Base-by-base conservation (phyloP, 2,797 vertebrate species). In the Characodon lateralis region DNA sequence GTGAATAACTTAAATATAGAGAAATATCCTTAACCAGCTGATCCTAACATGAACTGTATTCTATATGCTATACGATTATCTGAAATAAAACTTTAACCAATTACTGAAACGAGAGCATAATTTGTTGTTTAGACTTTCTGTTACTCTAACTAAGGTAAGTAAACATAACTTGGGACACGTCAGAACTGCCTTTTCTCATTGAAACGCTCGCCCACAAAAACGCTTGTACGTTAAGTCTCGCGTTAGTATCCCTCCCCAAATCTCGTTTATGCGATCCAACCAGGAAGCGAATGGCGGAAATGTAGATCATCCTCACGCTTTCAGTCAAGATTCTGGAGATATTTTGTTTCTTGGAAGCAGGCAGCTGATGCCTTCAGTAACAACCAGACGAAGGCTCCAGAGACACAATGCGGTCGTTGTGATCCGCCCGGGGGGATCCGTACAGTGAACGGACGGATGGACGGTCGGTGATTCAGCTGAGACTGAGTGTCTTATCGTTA, bases 281-380 rank as follows among this genome's bases (percentile, higher is more conserved):
- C 90, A 84, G 94, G 94, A 94, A 94, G 83, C 6, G 85, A 77
- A 86, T 78, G 89, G 83, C 92, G 92, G 92, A 92, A 92, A 81
- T 74, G 7, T 81, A 83, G 72, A 63, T 75, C 86, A 84, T 86
- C 72, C 81, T 92, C 91, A 89, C 86, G 65, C 85, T 90, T 89
- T 14, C 41, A 35, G 31, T 1, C 2, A 28, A 6, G 7, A 65
- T 70, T 72, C 5, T 12, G 2, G 5, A 0, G 6, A 2, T 28
- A 14, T 63, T 41, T 35, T 73, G 41, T 6, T 3, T 12, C 2
- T 58, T 50, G 50, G 24, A 79, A 66, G 59, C 26, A 55, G 39
- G 16, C 14, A 51, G 65, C 65, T 48, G 14, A 76, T 66, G 82
- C 20, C 3, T 79, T 26, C n/a, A 12, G 24, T 0, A 41, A 5